Evolutionary conservation across 2,113 vertebrate species (phyloP).

Genomic region (Gadus chalcogrammus): DNA sequence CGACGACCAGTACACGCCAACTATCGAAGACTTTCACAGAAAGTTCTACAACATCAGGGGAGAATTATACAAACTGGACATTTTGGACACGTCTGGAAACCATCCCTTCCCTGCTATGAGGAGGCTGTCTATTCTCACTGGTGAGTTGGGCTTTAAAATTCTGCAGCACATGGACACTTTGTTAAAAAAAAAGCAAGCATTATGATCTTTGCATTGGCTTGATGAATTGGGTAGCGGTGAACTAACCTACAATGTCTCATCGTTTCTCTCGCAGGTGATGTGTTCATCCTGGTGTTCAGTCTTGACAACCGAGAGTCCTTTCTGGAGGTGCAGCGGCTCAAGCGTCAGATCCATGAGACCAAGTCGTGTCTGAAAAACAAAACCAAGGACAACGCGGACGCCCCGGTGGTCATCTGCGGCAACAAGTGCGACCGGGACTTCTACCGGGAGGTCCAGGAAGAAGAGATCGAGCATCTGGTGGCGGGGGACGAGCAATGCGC

Average conservation of each 20-base stretch:
- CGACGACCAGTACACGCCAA: conserved; percentile 95
- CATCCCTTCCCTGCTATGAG: conserved; percentile 96
- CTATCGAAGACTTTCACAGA: conserved; percentile 97
- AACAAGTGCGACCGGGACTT: conserved; percentile 94
- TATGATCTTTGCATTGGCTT: background rate
- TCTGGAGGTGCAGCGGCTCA: conserved; percentile 91
- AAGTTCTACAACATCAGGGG: conserved; percentile 97
- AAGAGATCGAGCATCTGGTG: conserved; percentile 87
- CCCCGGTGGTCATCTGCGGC: conserved; percentile 94
- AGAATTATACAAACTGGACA: conserved; percentile 93
- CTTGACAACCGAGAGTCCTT: conserved; percentile 95
- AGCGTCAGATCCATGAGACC: conserved; percentile 92
- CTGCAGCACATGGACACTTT: background rate
- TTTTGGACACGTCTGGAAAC: conserved; percentile 95
- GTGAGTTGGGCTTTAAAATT: conserved; percentile 64
- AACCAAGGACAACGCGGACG: conserved; percentile 89
- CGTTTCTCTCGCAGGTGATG: conserved; percentile 78
- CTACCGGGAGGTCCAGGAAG: conserved; percentile 81
- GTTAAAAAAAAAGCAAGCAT: background rate
- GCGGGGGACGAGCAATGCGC: conserved; percentile 83
- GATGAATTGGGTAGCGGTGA: background rate
- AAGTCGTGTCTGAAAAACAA: conserved; percentile 95
- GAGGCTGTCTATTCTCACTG: conserved; percentile 95
- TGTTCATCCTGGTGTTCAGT: conserved; percentile 96
- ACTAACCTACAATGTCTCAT: conserved; percentile 14